Evolutionary conservation across 1,140 invertebrate genomes (phyloP).

Genomic region (Diorhabda carinulata): DNA sequence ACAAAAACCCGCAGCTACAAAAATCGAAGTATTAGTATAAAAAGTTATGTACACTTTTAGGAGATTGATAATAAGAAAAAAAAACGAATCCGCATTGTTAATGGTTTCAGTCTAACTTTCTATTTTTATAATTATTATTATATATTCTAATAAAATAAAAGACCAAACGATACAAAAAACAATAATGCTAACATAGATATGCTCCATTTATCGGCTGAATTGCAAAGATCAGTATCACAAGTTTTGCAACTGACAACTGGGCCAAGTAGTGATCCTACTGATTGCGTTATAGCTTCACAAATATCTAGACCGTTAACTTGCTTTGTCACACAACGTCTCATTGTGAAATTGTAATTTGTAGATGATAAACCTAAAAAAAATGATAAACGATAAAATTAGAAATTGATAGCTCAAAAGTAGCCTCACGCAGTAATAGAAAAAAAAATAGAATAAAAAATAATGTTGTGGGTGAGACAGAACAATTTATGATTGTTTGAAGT

Average conservation of each 20-base stretch:
- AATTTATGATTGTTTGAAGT: no score
- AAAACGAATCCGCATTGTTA: no score
- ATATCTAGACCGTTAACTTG: not conserved
- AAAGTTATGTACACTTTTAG: no score
- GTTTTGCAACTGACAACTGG: not conserved
- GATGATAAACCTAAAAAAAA: not conserved
- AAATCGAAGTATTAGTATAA: no score
- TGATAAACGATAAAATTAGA: not conserved
- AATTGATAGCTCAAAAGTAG: no score
- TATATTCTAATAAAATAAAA: not conserved
- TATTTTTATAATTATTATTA: no score
- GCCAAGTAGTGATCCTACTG: not conserved
- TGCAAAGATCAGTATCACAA: conserved; percentile 1
- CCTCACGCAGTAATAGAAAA: no score
- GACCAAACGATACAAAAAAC: not conserved
- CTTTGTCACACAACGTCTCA: not conserved
- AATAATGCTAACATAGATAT: not conserved
- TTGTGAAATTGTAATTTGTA: conserved; percentile 10
- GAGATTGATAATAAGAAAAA: no score
- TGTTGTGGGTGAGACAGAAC: no score
- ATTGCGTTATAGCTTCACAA: not conserved
- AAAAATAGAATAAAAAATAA: no score
- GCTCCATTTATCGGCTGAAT: not conserved
- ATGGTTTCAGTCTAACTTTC: no score
- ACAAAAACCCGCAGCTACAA: no score